Evolutionary conservation across 2,888 invertebrate genomes (phyloP), one percentile per base, ranked within the genome.

Genomic region (Sphaerophoria rueppellii): DNA sequence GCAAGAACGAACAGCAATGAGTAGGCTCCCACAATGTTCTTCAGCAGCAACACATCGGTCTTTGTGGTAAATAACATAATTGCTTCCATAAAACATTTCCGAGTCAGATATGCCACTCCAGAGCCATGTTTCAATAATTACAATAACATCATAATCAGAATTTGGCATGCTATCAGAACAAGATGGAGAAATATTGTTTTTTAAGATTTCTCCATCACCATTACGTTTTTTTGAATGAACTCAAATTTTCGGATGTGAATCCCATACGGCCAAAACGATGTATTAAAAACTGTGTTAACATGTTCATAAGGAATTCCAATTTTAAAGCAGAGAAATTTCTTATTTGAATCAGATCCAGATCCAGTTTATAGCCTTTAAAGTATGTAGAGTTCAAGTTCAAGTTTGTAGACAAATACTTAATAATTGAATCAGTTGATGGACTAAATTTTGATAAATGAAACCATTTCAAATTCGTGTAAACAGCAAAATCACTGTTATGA

Each of bases 51-150:
- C 46, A 4, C 46, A 46, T 4, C 46, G 16, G 24, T 61, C 61
- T 32, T 46, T 32, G 12, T 24, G 61, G 40, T 2, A 61, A 4
- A 46, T 32, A 12, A 46, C 46, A 24, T 32, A 46, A 32, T 11
- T 7, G 40, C 61, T 24, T 12, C 32, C 43, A 24, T 61, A 24
- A 46, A 61, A 61, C 46, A 69, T 16, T 54, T 69, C 67, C 2
- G 67, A 12, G 4, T 52, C 52, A 9, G 6, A 16, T 11, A 67
- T 67, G 16, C 37, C 52, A n/a, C 12, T 14, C 11, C 43, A 69
- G 6, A 69, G 32, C 69, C 55, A 69, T 1, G 69, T 32, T 48
- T 55, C 55, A 4, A 43, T 40, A 4, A 69, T 69, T 12, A 70
- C 11, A 34, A 70, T 46, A 34, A 70, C n/a, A n/a, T 70, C 69